Conservation (phyloP, 1,140 invertebrate genomes). For the Orchestia grillus region DNA sequence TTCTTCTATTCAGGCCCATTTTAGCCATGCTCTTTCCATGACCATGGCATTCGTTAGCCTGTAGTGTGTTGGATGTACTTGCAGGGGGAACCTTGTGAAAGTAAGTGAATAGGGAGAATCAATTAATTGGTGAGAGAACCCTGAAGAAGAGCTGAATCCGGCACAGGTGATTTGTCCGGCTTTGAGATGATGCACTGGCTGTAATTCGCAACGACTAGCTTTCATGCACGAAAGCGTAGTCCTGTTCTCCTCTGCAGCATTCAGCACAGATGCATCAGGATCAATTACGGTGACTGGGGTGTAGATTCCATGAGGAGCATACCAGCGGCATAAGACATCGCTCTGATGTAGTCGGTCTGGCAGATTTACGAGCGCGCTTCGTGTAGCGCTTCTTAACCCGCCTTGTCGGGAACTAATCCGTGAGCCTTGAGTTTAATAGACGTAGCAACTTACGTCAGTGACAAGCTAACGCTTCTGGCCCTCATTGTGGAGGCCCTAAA, state of each 20-base stretch:
- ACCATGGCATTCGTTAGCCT: not conserved
- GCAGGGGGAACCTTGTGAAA: not conserved
- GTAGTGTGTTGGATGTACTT: not conserved
- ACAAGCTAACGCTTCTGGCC: constrained; percentile 36
- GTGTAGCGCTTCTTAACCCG: not conserved
- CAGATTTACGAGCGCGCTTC: constrained; percentile 24
- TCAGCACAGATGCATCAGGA: not conserved
- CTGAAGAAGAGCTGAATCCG: not conserved
- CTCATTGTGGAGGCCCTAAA: constrained; percentile 28
- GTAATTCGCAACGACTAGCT: not conserved
- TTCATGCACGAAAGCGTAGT: not conserved
- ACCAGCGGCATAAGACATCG: constrained; percentile 3
- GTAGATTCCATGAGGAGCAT: not conserved
- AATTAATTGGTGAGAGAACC: not conserved
- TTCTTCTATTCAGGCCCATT: not conserved
- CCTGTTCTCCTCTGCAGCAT: not conserved
- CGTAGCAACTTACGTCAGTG: constrained; percentile 14
- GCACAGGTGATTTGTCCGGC: not conserved
- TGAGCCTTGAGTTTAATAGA: constrained; percentile 32
- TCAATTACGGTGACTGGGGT: not conserved
- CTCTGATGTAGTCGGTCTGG: not conserved
- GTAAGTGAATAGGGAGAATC: not conserved
- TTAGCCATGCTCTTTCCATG: not conserved
- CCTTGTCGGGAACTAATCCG: constrained; percentile 18
- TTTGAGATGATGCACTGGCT: not conserved